Percentiles rank a stretch among this genome's conserved stretches.
These are phyloP conservation scores for Ceratosolen solmsi DNA, from an alignment of 1,140 invertebrate genomes.

Conservation along the genomic window DNA sequence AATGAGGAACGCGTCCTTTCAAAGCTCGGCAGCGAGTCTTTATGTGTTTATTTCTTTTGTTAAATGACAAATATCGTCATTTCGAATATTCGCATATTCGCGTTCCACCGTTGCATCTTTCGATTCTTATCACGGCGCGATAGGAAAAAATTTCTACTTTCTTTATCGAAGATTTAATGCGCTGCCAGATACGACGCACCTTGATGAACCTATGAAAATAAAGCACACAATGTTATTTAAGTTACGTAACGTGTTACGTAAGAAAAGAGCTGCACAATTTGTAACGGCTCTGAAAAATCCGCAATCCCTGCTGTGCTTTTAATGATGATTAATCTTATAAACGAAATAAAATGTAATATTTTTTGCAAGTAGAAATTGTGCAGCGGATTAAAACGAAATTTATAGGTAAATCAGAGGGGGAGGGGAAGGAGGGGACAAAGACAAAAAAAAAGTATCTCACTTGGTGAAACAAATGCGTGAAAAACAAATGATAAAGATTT, in stretches of 20 bases:
- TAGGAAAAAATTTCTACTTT: background rate
- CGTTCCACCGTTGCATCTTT: background rate
- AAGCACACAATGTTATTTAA: background rate
- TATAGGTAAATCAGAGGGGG: too few relatives aligned
- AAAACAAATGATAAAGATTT: background rate
- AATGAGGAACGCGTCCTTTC: conserved; percentile 22
- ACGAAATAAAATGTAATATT: background rate
- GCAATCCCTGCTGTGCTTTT: background rate
- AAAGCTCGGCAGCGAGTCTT: conserved; percentile 9
- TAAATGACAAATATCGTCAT: conserved; percentile 43
- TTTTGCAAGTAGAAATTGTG: background rate
- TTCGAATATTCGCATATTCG: background rate
- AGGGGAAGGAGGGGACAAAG: too few relatives aligned
- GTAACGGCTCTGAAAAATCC: background rate
- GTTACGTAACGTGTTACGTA: background rate
- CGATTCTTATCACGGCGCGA: conserved; percentile 15
- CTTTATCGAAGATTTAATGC: conserved; percentile 11
- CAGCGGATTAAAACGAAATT: background rate
- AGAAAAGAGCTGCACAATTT: background rate
- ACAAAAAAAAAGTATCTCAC: background rate
- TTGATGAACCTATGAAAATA: background rate
- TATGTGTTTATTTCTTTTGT: conserved; percentile 20
- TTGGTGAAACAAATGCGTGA: background rate
- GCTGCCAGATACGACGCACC: background rate
- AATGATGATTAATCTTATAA: background rate